Evolutionary conservation across 2,113 vertebrate species (phyloP).

Genomic region (Pyrgilauda ruficollis): DNA sequence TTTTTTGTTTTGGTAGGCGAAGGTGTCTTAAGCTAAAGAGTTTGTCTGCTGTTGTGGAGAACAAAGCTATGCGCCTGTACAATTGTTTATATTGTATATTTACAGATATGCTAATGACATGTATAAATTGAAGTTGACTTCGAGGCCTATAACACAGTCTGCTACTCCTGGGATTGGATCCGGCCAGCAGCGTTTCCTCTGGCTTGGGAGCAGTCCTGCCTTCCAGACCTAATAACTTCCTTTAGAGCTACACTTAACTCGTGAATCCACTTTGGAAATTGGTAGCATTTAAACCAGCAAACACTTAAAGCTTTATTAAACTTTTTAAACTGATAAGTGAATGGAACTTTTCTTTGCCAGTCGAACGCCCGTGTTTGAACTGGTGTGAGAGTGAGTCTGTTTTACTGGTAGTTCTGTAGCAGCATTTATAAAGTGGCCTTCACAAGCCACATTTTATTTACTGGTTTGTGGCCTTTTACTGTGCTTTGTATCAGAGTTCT

Average conservation of each 20-base stretch:
- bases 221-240: slow-evolving; percentile 62
- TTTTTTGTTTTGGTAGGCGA: slow-evolving; percentile 84
- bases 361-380: slow-evolving; percentile 60
- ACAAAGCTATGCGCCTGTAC: slow-evolving; percentile 87
- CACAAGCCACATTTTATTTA: slow-evolving; percentile 81
- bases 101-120: slow-evolving; percentile 86
- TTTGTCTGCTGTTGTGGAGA: slow-evolving; percentile 85
- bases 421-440: slow-evolving; percentile 79
- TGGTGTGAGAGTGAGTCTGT: slow-evolving; percentile 70
- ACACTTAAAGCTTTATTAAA: slow-evolving; percentile 75
- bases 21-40: slow-evolving; percentile 82
- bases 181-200: slow-evolving; percentile 69
- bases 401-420: slow-evolving; percentile 70
- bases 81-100: slow-evolving; percentile 91
- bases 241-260: slow-evolving; percentile 61
- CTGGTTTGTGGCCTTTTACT: slow-evolving; percentile 93
- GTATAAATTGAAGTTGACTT: slow-evolving; percentile 82
- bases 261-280: slow-evolving; percentile 48
- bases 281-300: slow-evolving; percentile 76
- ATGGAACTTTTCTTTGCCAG: slow-evolving; percentile 81
- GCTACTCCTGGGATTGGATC: slow-evolving; percentile 64
- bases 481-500: slow-evolving; percentile 98
- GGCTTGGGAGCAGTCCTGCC: slow-evolving; percentile 72
- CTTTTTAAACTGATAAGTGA: slow-evolving; percentile 69
- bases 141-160: slow-evolving; percentile 73